Evolutionary conservation across 1,140 invertebrate species (phyloP).

Genomic region (Drepana arcuata): DNA sequence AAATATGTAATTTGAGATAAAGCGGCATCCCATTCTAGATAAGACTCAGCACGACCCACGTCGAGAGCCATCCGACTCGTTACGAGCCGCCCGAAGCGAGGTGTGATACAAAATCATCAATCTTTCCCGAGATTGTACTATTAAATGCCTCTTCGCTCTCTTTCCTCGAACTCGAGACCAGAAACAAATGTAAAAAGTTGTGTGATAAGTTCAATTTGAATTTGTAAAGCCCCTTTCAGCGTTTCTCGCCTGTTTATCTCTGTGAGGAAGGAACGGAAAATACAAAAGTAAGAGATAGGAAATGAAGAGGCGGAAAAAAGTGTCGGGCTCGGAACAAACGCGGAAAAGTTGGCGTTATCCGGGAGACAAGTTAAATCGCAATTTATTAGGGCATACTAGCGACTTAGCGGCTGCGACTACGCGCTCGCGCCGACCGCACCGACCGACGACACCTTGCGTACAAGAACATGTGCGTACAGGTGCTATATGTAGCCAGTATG

Average conservation of each 20-base stretch:
- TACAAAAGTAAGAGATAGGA: constrained; percentile 72
- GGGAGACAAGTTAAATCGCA: constrained; percentile 70
- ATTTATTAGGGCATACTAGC: constrained; percentile 66
- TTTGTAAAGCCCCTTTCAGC: constrained; percentile 72
- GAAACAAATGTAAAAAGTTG: constrained; percentile 73
- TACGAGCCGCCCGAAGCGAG: constrained; percentile 68
- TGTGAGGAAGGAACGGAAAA: constrained; percentile 63
- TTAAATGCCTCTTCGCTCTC: constrained; percentile 70
- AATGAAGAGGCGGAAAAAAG: constrained; percentile 71
- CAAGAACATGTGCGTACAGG: background rate
- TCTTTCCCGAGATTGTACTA: constrained; percentile 70
- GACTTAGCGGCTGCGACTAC: constrained; percentile 44
- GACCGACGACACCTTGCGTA: background rate
- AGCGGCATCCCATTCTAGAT: constrained; percentile 64
- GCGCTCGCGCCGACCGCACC: constrained; percentile 16
- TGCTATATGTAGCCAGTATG: no score
- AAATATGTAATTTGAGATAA: constrained; percentile 72
- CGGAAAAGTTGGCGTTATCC: constrained; percentile 70
- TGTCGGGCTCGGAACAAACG: constrained; percentile 67
- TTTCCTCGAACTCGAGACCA: constrained; percentile 66
- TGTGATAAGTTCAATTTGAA: constrained; percentile 73
- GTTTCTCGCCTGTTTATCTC: constrained; percentile 71
- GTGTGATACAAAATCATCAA: constrained; percentile 72
- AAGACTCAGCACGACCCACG: constrained; percentile 65
- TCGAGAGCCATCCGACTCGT: constrained; percentile 65